phyloP scores from a whole-genome alignment of 2,888 invertebrate genomes.

The Ennomos erosarius region DNA sequence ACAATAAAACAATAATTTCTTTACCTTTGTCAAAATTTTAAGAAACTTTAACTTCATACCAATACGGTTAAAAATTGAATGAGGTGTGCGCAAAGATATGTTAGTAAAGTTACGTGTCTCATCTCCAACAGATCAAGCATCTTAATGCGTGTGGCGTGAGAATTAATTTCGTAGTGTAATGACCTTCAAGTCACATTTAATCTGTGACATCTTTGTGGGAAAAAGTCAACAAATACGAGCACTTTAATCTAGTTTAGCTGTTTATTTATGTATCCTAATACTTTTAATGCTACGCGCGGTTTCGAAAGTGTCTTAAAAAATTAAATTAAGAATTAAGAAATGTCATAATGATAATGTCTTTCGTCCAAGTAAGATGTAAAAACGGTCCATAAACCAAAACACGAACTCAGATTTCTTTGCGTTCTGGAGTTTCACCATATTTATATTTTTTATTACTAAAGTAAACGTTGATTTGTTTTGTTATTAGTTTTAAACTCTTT shows the following conservation, averaged over 20 bases:
- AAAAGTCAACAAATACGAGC: slow-evolving; percentile 47
- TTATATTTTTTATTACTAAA: too few species aligned
- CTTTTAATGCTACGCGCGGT: slow-evolving; percentile 25
- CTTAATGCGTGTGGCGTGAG: slow-evolving; percentile 74
- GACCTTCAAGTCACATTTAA: slow-evolving; percentile 65
- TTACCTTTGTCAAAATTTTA: slow-evolving; percentile 12
- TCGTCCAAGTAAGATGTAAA: too few species aligned
- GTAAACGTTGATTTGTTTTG: too few species aligned
- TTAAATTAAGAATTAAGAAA: neutral
- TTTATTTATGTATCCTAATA: slow-evolving; percentile 40
- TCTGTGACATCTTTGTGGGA: slow-evolving; percentile 70
- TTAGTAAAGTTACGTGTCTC: slow-evolving; percentile 60
- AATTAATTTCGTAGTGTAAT: slow-evolving; percentile 77
- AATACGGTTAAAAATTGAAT: slow-evolving; percentile 44
- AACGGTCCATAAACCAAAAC: slow-evolving; percentile 1
- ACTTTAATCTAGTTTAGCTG: slow-evolving; percentile 46
- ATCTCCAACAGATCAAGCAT: slow-evolving; percentile 68
- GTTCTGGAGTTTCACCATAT: too few species aligned
- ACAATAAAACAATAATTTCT: slow-evolving; percentile 42
- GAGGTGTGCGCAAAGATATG: slow-evolving; percentile 31
- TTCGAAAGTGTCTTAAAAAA: slow-evolving; percentile 21
- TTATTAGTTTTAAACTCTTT: too few species aligned
- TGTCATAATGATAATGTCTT: neutral
- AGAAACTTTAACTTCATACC: slow-evolving; percentile 33
- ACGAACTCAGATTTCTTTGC: too few species aligned